Evolutionary conservation across 2,888 invertebrate genomes (phyloP), one percentile per base, ranked within the genome.

Genomic region (Ormyrus rosae): DNA sequence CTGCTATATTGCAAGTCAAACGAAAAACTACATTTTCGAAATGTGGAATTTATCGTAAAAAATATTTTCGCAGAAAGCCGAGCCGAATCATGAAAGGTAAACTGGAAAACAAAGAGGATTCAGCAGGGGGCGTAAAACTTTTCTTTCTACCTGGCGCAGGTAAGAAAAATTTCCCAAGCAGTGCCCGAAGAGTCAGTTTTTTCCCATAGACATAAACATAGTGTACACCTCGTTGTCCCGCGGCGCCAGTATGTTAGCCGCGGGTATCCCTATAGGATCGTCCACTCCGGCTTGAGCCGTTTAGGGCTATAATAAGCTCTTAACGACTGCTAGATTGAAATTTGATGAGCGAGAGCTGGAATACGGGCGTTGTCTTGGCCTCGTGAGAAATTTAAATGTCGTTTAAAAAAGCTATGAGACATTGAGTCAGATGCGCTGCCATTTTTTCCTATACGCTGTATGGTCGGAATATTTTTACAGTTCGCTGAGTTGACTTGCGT

Each of bases 241-340:
- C 60, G 53, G 53, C 60, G 67, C 68, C 56, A 46, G 56, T 58
- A 60, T 50, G 13, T 71, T 68, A 61, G 9, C 53, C 48, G 56
- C 51, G 56, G 48, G 68, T 55, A 65, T 75, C 65, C 75, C 74
- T 64, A 46, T 61, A 73, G 53, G 64, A 73, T 69, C 74, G 61
- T 56, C 19, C 55, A 19, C 61, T 67, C 45, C 34, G 55, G 60
- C 6, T 51, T 68, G 73, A 65, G 45, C 50, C 78, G 68, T 64
- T 73, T 56, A 69, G 55, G 50, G 56, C 51, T 80, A 81, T 80
- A 81, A 81, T 79, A 79, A 79, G 75, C 68, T 69, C 78, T 78
- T 76, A 79, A 78, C 67, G 78, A 78, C 65, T 53, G 55, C 68
- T 79, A 68, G 76, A 78, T 81, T 81, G 78, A 81, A 79, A 81